Evolutionary conservation across 2,888 invertebrate species (phyloP).

Genomic region (Perizoma flavofasciatum): DNA sequence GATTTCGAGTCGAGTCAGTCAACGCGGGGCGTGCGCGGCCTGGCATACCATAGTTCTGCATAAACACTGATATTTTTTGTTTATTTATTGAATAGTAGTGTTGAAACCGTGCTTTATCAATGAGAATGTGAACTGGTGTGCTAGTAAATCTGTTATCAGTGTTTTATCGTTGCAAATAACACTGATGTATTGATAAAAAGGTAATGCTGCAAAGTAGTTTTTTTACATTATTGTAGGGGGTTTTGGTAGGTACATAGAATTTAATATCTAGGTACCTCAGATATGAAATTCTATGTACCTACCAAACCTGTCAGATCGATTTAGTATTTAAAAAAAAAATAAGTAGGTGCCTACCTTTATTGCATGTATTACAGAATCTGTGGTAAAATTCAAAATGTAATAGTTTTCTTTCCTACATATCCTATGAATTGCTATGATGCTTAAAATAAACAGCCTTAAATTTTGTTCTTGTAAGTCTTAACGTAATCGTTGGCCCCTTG

Average conservation of each 20-base stretch:
- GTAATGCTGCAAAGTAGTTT: slow-evolving; percentile 3
- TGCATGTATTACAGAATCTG: too few relatives aligned
- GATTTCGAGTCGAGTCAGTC: slow-evolving; percentile 48
- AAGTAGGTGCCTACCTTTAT: too few relatives aligned
- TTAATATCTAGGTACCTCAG: too few relatives aligned
- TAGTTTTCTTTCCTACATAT: too few relatives aligned
- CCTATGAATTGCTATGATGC: too few relatives aligned
- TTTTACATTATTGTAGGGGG: neutral
- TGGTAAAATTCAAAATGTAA: too few relatives aligned
- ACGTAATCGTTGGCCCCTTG: too few relatives aligned
- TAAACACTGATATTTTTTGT: slow-evolving; percentile 24
- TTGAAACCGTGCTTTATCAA: slow-evolving; percentile 50
- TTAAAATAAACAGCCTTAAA: too few relatives aligned
- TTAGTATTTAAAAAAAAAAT: neutral
- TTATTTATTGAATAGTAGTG: slow-evolving; percentile 32
- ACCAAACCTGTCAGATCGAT: neutral
- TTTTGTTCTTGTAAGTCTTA: too few relatives aligned
- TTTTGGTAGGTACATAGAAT: too few relatives aligned
- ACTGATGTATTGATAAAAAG: slow-evolving; percentile 22
- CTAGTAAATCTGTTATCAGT: slow-evolving; percentile 31
- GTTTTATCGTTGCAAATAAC: slow-evolving; percentile 24
- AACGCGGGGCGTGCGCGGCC: slow-evolving; percentile 45
- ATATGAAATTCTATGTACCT: neutral
- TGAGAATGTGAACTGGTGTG: slow-evolving; percentile 40
- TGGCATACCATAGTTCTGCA: slow-evolving; percentile 38